Conservation (phyloP, 2,797 vertebrate species). For the Myripristis murdjan region DNA sequence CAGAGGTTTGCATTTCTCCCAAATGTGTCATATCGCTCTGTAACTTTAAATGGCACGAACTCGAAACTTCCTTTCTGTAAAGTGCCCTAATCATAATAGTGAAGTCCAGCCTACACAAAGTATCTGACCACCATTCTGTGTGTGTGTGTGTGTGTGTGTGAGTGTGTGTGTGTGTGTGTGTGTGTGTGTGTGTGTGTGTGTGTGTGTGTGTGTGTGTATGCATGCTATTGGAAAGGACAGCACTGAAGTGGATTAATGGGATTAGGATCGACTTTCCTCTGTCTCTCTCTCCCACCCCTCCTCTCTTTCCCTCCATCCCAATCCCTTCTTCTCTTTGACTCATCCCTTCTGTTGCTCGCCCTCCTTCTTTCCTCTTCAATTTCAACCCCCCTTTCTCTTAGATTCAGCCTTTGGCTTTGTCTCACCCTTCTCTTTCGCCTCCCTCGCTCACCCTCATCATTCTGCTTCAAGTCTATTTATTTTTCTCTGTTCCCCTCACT, state of each 20-base stretch:
- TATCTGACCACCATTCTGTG: constrained; percentile 14
- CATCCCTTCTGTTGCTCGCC: background rate
- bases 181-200: constrained; percentile 40
- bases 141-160: constrained; percentile 34
- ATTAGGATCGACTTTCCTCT: constrained; percentile 76
- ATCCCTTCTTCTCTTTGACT: constrained; percentile 31
- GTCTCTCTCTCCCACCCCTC: constrained; percentile 29
- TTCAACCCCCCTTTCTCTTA: background rate
- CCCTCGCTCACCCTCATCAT: background rate
- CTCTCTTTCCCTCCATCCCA: constrained; percentile 7
- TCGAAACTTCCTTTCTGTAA: constrained; percentile 10
- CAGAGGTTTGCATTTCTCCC: background rate
- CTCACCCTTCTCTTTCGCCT: background rate
- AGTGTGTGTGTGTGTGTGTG: constrained; percentile 34
- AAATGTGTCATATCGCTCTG: background rate
- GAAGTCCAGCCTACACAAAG: constrained; percentile 8
- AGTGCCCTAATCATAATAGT: constrained; percentile 40
- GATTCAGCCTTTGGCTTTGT: constrained; percentile 1
- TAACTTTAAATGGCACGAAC: background rate
- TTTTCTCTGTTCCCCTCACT: background rate
- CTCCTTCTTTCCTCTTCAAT: constrained; percentile 4
- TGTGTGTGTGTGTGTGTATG: constrained; percentile 36
- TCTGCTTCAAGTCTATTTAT: background rate
- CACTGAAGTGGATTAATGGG: constrained; percentile 71
- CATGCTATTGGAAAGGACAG: constrained; percentile 57